Conservation (phyloP, 2,888 invertebrate genomes). For the Julus scanicus region DNA sequence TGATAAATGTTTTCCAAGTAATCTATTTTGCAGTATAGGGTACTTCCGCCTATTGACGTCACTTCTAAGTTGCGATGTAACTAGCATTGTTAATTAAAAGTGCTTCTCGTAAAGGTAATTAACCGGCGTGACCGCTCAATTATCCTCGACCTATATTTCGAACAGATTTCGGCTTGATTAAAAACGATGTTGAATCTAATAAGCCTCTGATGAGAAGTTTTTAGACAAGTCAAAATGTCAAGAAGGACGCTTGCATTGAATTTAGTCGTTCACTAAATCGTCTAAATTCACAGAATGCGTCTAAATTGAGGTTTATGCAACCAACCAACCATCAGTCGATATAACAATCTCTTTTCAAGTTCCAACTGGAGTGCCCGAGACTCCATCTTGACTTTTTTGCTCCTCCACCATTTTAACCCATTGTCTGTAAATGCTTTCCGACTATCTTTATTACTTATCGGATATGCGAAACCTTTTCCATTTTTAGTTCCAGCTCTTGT, state of each 20-base stretch:
- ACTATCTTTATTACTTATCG: background rate
- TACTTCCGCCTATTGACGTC: background rate
- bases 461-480: background rate
- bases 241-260: too few species aligned
- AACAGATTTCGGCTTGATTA: background rate
- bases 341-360: too few species aligned
- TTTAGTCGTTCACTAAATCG: background rate
- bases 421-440: background rate
- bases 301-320: background rate
- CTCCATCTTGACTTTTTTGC: background rate
- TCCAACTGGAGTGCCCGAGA: background rate
- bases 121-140: background rate
- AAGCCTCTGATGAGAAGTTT: too few species aligned
- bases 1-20: constrained; percentile 23
- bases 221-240: too few species aligned
- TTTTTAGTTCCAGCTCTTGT: background rate
- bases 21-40: background rate
- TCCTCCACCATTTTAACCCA: background rate
- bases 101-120: background rate
- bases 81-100: constrained; percentile 34
- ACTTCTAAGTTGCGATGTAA: background rate
- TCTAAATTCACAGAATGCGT: background rate
- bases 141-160: background rate
- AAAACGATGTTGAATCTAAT: too few species aligned
- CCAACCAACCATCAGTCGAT: background rate